phyloP scores from a whole-genome alignment of 2,888 invertebrate species.

The Hedya salicella region DNA sequence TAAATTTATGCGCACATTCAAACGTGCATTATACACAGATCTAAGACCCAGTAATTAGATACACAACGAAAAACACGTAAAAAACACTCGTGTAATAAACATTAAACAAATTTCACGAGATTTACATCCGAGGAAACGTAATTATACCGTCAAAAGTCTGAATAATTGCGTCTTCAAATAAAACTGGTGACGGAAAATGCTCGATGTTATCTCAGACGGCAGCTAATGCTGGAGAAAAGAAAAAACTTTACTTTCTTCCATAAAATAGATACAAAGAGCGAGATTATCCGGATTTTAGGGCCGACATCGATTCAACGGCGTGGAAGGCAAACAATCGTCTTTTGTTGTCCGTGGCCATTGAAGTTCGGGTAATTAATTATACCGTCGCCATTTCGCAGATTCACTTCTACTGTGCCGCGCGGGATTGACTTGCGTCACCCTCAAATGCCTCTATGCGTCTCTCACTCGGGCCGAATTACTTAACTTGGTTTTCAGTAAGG shows the following conservation, averaged over 20 bases:
- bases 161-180: constrained; percentile 37
- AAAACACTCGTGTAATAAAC: constrained; percentile 13
- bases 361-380: constrained; percentile 80
- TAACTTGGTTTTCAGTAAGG: too few species aligned
- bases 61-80: not conserved
- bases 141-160: constrained; percentile 37
- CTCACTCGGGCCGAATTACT: too few species aligned
- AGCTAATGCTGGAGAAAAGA: constrained; percentile 70
- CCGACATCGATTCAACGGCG: constrained; percentile 76
- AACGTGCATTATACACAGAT: too few species aligned
- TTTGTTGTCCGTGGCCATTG: constrained; percentile 77
- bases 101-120: constrained; percentile 12
- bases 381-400: constrained; percentile 74
- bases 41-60: too few species aligned
- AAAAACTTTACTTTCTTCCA: constrained; percentile 77
- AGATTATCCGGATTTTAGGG: constrained; percentile 79
- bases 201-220: constrained; percentile 53
- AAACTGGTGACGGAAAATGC: constrained; percentile 50
- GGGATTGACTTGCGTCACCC: constrained; percentile 56
- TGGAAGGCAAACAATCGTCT: constrained; percentile 80
- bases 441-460: not conserved
- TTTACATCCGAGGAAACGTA: constrained; percentile 28
- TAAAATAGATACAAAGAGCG: constrained; percentile 76
- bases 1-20: too few species aligned
- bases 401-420: constrained; percentile 67